These are phyloP conservation scores for Cossypha caffra DNA, from an alignment of 2,797 vertebrate species.

Conservation along the genomic window DNA sequence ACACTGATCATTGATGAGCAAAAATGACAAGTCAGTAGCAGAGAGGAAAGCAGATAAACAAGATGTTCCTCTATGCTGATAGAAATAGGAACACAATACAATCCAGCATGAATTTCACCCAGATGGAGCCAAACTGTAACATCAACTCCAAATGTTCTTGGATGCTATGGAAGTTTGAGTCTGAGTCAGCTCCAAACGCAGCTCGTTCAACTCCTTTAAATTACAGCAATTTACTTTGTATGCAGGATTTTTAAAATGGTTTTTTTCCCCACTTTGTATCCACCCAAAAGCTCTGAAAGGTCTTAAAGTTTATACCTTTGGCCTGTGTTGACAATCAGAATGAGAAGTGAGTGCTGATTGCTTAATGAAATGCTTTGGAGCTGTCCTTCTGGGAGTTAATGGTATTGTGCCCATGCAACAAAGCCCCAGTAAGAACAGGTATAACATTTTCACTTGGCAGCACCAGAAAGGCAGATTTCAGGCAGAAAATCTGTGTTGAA, in stretches of 20 bases:
- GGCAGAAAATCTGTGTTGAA: not conserved
- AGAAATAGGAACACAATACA: constrained; percentile 2
- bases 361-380: not conserved
- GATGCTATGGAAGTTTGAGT: not conserved
- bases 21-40: not conserved
- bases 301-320: constrained; percentile 19
- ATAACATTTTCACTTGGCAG: not conserved
- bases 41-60: not conserved
- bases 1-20: not conserved
- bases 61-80: not conserved
- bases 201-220: not conserved
- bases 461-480: not conserved
- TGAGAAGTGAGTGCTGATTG: not conserved
- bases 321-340: not conserved
- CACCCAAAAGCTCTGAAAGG: not conserved
- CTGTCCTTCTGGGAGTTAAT: not conserved
- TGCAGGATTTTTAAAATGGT: not conserved
- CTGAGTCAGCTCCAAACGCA: not conserved
- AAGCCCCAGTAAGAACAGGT: not conserved
- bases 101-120: not conserved
- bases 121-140: not conserved
- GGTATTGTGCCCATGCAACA: not conserved
- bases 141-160: not conserved
- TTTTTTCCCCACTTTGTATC: not conserved
- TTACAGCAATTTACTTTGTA: not conserved